Evolutionary conservation across 2,888 invertebrate genomes (phyloP).

Genomic region (Platycnemis pennipes): DNA sequence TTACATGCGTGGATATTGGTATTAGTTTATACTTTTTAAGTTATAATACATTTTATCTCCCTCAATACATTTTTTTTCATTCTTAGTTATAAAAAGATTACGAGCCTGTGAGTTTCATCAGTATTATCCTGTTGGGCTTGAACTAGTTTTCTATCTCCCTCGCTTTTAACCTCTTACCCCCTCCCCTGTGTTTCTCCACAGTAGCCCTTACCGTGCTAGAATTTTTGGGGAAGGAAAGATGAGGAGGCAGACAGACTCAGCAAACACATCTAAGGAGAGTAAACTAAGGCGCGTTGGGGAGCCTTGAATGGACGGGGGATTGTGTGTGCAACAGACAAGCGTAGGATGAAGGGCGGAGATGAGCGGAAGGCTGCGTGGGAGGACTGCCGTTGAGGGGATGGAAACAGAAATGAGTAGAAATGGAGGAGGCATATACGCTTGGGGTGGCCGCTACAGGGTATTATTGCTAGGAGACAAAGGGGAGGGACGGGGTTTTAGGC

Average conservation of each 20-base stretch:
- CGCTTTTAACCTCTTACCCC: neutral
- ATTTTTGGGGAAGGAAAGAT: conserved; percentile 30
- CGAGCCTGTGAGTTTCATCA: too few relatives aligned
- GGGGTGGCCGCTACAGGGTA: neutral
- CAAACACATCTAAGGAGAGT: conserved; percentile 53
- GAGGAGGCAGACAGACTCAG: conserved; percentile 61
- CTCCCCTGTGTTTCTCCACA: neutral
- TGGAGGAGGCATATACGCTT: neutral
- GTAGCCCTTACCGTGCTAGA: conserved; percentile 19
- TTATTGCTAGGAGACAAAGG: neutral
- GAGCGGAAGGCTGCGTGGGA: neutral
- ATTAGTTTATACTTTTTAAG: too few relatives aligned
- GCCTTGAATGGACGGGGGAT: neutral
- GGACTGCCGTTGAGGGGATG: neutral
- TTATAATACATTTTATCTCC: too few relatives aligned
- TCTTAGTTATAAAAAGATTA: too few relatives aligned
- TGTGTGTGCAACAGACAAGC: conserved; percentile 46
- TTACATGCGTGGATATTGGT: too few relatives aligned
- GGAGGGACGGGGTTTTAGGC: neutral
- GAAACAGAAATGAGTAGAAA: neutral
- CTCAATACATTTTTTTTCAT: too few relatives aligned
- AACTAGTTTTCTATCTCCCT: neutral
- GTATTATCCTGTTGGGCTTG: neutral
- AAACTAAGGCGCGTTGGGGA: neutral
- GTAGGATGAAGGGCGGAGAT: neutral